Conservation (phyloP, 2,797 vertebrate species). For the Petrocephalus sullivani region DNA sequence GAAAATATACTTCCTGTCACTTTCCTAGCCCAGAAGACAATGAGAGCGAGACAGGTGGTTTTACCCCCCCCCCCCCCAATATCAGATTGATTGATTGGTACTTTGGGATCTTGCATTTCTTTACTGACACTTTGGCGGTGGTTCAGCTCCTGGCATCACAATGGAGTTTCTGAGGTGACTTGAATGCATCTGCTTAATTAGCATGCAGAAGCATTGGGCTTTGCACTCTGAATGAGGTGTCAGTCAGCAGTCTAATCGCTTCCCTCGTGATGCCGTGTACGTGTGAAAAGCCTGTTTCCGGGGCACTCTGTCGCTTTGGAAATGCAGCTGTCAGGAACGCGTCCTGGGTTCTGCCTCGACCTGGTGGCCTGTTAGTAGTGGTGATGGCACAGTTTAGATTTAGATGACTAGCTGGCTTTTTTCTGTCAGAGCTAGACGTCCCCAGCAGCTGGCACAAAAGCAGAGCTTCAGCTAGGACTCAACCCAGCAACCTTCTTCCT, state of each 20-base stretch:
- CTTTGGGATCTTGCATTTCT: not conserved
- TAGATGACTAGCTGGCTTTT: not conserved
- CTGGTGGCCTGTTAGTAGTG: not conserved
- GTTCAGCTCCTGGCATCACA: not conserved
- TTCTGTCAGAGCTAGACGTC: not conserved
- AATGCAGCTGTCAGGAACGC: not conserved
- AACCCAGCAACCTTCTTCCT: not conserved
- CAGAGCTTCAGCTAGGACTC: not conserved
- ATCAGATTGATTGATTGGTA: not conserved
- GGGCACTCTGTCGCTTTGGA: not conserved
- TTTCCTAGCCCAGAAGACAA: slow-evolving; percentile 35
- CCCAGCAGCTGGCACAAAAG: not conserved
- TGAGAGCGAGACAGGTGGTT: not conserved
- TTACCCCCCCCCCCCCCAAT: not conserved
- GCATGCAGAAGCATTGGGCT: not conserved
- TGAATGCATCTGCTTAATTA: not conserved
- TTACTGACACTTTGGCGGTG: not conserved
- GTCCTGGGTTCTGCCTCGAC: not conserved
- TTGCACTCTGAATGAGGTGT: not conserved
- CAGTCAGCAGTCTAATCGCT: not conserved
- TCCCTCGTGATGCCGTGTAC: not conserved
- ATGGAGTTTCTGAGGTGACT: slow-evolving; percentile 6
- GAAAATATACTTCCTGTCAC: slow-evolving; percentile 40
- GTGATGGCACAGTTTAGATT: not conserved
- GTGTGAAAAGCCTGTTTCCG: not conserved